Evolutionary conservation across 2,888 invertebrate species (phyloP).

Genomic region (Cremastinae sp.): DNA sequence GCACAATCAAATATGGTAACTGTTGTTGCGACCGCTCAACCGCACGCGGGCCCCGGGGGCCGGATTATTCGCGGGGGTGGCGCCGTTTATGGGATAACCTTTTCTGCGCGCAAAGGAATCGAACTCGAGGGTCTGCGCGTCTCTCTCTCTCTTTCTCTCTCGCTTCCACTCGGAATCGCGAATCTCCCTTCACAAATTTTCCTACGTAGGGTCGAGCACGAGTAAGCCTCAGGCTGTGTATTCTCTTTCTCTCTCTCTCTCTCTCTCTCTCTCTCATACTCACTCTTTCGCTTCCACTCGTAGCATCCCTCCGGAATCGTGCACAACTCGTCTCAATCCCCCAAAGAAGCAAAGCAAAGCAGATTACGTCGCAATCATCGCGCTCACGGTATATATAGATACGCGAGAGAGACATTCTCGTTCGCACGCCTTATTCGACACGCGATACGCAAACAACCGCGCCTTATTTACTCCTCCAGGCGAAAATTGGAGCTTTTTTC

Average conservation of each 20-base stretch:
- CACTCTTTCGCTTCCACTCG: conserved; percentile 24
- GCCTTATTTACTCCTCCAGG: too few species aligned
- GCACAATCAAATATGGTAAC: conserved; percentile 79
- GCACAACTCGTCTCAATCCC: conserved; percentile 48
- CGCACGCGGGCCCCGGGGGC: conserved; percentile 78
- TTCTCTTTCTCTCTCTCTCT: conserved; percentile 30
- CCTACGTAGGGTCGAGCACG: conserved; percentile 50
- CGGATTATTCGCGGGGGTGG: conserved; percentile 76
- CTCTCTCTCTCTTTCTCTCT: conserved; percentile 33
- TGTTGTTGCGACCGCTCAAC: conserved; percentile 78
- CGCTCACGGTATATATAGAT: conserved; percentile 62
- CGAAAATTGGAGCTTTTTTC: background rate
- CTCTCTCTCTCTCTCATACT: conserved; percentile 21
- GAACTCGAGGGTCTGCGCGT: conserved; percentile 46
- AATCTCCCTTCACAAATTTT: conserved; percentile 41
- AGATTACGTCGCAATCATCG: conserved; percentile 79
- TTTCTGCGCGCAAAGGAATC: conserved; percentile 66
- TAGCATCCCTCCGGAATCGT: conserved; percentile 51
- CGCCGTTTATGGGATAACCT: conserved; percentile 78
- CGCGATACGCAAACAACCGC: conserved; percentile 19
- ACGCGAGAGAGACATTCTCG: conserved; percentile 61
- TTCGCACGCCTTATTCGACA: conserved; percentile 27
- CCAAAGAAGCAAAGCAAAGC: conserved; percentile 75
- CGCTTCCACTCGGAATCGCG: conserved; percentile 37
- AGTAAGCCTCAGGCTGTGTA: conserved; percentile 64